Evolutionary conservation across 2,113 vertebrate species (phyloP).

Genomic region (Lutjanus erythropterus): DNA sequence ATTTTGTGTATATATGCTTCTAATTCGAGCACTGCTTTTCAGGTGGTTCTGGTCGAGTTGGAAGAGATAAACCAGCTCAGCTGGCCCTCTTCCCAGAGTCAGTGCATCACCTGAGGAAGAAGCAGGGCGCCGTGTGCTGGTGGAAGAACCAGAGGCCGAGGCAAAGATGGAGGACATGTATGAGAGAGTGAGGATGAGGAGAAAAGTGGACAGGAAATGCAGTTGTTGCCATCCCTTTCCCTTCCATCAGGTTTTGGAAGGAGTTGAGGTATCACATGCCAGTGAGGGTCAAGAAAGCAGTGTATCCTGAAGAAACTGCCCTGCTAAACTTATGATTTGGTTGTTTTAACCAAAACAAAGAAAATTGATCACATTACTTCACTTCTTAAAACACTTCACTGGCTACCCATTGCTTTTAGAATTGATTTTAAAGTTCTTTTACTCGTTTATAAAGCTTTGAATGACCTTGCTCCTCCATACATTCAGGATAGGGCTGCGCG

Average conservation of each 20-base stretch:
- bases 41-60: slow-evolving; percentile 91
- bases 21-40: slow-evolving; percentile 3
- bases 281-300: slow-evolving; percentile 73
- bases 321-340: slow-evolving; percentile 61
- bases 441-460: no score
- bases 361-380: no score
- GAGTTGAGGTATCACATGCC: slow-evolving; percentile 91
- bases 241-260: slow-evolving; percentile 88
- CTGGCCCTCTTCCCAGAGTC: slow-evolving; percentile 86
- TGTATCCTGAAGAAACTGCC: slow-evolving; percentile 48
- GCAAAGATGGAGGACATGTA: slow-evolving; percentile 39
- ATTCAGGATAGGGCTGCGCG: no score
- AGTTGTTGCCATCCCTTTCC: slow-evolving; percentile 9
- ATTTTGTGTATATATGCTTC: not conserved
- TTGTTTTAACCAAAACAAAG: no score
- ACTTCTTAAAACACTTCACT: no score
- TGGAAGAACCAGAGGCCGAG: slow-evolving; percentile 81
- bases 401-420: no score
- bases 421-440: no score
- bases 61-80: slow-evolving; percentile 81
- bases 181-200: slow-evolving; percentile 1
- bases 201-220: not conserved
- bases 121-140: slow-evolving; percentile 88
- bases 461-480: no score
- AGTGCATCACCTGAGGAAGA: slow-evolving; percentile 88